These are phyloP conservation scores for Cheiracanthium punctorium DNA, from an alignment of 2,888 invertebrate species.

Conservation along the genomic window DNA sequence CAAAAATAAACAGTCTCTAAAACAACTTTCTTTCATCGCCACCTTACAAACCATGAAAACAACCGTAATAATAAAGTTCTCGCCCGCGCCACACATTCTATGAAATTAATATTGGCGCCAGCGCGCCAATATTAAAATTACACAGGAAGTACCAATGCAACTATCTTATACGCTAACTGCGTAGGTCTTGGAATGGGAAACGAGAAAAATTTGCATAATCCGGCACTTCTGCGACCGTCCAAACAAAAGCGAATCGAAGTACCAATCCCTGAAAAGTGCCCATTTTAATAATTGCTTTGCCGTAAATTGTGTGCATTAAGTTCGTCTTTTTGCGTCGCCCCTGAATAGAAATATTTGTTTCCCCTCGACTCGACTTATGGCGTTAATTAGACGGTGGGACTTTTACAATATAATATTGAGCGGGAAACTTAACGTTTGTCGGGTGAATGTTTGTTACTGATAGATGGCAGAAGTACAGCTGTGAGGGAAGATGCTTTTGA, in stretches of 20 bases:
- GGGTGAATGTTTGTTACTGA: too few relatives aligned
- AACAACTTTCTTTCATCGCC: too few relatives aligned
- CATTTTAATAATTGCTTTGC: slow-evolving; percentile 10
- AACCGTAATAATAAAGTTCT: background rate
- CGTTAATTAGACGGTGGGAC: background rate
- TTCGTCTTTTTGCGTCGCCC: background rate
- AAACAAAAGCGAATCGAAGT: background rate
- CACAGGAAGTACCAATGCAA: background rate
- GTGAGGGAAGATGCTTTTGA: too few relatives aligned
- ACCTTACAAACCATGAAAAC: too few relatives aligned
- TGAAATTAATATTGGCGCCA: background rate
- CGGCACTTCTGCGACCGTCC: background rate
- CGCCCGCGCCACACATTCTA: background rate
- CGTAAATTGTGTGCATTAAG: background rate
- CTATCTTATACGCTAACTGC: background rate
- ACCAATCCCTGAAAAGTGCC: background rate
- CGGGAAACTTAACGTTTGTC: too few relatives aligned
- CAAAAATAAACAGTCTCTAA: too few relatives aligned
- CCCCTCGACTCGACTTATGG: background rate
- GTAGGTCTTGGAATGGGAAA: background rate
- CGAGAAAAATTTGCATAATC: slow-evolving; percentile 12
- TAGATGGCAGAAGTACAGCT: too few relatives aligned
- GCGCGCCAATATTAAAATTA: background rate
- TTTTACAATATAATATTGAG: too few relatives aligned
- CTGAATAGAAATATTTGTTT: background rate